These are phyloP conservation scores for Malacosoma neustria DNA, from an alignment of 2,888 invertebrate species.

Conservation along the genomic window DNA sequence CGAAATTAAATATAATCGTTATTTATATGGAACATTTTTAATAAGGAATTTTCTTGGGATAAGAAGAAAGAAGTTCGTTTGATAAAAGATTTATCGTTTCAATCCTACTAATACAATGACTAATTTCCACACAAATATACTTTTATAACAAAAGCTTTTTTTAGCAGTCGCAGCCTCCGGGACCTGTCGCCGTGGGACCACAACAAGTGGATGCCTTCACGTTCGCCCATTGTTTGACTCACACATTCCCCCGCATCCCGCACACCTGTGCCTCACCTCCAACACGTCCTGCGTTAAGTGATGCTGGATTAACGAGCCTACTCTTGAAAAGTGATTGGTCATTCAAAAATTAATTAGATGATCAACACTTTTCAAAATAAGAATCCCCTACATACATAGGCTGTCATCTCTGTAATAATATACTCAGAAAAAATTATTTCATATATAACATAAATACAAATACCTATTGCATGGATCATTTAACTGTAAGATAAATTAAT, in stretches of 20 bases:
- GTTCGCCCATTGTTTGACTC: slow-evolving; percentile 57
- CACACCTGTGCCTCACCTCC: slow-evolving; percentile 13
- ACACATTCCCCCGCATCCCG: slow-evolving; percentile 14
- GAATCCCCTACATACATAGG: too few relatives aligned
- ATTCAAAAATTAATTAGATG: slow-evolving; percentile 23
- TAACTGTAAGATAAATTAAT: too few relatives aligned
- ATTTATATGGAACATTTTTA: too few relatives aligned
- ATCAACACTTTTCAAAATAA: too few relatives aligned
- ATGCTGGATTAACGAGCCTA: background rate
- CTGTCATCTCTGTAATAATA: too few relatives aligned
- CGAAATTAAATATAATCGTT: too few relatives aligned
- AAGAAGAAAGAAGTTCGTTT: too few relatives aligned
- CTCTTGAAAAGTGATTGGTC: slow-evolving; percentile 2
- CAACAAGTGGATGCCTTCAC: slow-evolving; percentile 73
- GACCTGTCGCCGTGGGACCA: slow-evolving; percentile 51
- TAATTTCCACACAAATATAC: background rate
- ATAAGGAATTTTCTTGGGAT: too few relatives aligned
- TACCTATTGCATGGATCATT: too few relatives aligned
- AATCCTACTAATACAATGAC: background rate
- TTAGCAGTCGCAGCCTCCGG: slow-evolving; percentile 39
- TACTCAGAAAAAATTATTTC: too few relatives aligned
- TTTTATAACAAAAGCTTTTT: slow-evolving; percentile 18
- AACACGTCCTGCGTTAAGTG: slow-evolving; percentile 3
- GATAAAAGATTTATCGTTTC: background rate
- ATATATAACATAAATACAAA: too few relatives aligned